A percentile compares a stretch with the other conserved stretches of the same genome.
These are phyloP conservation scores for Trachops cirrhosus DNA, from an alignment of 2,797 vertebrate species.

Conservation along the genomic window DNA sequence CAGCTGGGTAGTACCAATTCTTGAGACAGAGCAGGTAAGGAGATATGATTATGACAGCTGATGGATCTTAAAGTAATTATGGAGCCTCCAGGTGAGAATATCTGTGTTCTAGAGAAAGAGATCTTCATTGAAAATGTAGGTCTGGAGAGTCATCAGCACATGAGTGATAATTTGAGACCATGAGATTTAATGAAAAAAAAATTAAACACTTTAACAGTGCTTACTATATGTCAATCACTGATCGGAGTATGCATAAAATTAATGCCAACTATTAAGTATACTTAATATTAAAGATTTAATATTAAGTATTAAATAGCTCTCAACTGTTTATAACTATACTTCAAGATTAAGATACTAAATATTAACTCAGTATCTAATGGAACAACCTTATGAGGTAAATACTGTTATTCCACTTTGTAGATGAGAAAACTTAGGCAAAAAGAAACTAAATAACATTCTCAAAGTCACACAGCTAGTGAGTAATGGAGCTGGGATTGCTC, in stretches of 20 bases:
- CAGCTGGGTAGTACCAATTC: background rate
- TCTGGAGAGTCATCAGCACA: background rate
- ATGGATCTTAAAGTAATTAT: background rate
- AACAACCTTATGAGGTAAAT: background rate
- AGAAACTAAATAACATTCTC: background rate
- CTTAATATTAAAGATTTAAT: background rate
- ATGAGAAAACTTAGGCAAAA: background rate
- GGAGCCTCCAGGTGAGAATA: background rate
- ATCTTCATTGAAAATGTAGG: background rate
- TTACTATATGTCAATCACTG: background rate
- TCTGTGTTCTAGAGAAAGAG: background rate
- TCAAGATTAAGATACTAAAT: background rate
- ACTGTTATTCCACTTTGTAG: background rate
- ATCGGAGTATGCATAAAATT: constrained; percentile 25
- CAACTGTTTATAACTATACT: background rate
- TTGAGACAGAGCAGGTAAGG: background rate
- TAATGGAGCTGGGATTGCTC: background rate
- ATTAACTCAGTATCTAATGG: background rate
- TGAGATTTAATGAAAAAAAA: background rate
- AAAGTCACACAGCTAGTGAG: background rate
- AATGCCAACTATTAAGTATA: background rate
- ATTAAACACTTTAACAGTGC: background rate
- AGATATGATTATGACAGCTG: background rate
- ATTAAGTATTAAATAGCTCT: background rate
- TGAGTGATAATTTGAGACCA: background rate